Conservation (phyloP, 1,140 invertebrate species). For the Oscheius sp. region DNA sequence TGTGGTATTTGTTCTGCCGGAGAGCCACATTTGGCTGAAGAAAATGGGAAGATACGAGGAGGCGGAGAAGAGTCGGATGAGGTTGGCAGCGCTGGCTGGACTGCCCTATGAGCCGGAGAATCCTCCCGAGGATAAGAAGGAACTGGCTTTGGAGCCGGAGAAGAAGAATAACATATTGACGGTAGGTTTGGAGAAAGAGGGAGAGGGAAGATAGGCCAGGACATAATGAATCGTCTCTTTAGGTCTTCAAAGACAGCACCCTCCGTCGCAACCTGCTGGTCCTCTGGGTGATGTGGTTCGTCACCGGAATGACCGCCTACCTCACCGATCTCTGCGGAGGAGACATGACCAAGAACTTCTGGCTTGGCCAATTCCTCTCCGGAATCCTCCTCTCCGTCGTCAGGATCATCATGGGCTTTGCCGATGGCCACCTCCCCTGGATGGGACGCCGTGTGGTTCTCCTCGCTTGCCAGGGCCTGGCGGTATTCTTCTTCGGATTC, state of each 20-base stretch:
- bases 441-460: conserved; percentile 35
- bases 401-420: conserved; percentile 31
- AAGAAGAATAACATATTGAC: conserved; percentile 14
- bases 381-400: conserved; percentile 30
- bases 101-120: conserved; percentile 17
- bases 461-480: conserved; percentile 21
- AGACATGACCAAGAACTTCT: conserved; percentile 37
- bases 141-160: conserved; percentile 7
- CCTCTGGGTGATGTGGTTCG: conserved; percentile 21
- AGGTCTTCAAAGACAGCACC: conserved; percentile 19
- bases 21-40: conserved; percentile 30
- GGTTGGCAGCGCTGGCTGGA: conserved; percentile 22
- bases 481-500: conserved; percentile 32
- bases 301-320: conserved; percentile 24
- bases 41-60: conserved; percentile 18
- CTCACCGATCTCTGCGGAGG: conserved; percentile 28
- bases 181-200: too few species aligned
- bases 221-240: too few species aligned
- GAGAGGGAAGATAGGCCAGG: too few species aligned
- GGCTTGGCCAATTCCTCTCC: conserved; percentile 32
- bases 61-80: conserved; percentile 22
- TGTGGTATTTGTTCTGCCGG: conserved; percentile 24
- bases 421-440: conserved; percentile 28
- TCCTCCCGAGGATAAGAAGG: background rate
- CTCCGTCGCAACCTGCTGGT: conserved; percentile 28